Percentiles rank a stretch among this genome's conserved stretches.
Conservation (phyloP, 2,797 vertebrate species). For the Oreochromis grahami region DNA sequence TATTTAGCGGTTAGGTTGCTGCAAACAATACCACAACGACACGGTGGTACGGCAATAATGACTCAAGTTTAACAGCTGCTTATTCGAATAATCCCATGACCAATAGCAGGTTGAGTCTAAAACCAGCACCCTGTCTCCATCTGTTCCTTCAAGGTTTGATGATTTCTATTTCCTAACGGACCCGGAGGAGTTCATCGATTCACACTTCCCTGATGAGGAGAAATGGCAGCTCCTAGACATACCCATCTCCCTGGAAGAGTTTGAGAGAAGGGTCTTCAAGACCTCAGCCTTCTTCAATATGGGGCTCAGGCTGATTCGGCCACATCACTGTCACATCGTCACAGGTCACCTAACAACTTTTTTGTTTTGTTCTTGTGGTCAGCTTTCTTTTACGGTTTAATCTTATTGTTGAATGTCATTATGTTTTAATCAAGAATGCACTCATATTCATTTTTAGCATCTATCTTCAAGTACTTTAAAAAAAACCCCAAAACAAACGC, state of each 20-base stretch:
- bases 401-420: background rate
- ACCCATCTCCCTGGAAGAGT: constrained; percentile 64
- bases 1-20: background rate
- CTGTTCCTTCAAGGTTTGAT: constrained; percentile 69
- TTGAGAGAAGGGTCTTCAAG: constrained; percentile 79
- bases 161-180: constrained; percentile 85
- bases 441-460: background rate
- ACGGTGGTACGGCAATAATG: background rate
- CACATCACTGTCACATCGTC: constrained; percentile 70
- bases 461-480: background rate
- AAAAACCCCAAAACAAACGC: background rate
- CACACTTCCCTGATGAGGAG: constrained; percentile 78
- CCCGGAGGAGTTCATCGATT: constrained; percentile 79
- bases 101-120: constrained; percentile 7
- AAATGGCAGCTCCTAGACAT: constrained; percentile 80
- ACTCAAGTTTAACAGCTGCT: background rate
- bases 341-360: constrained; percentile 63
- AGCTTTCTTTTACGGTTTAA: background rate
- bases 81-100: background rate
- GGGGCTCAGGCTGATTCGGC: constrained; percentile 74
- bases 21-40: background rate
- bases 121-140: constrained; percentile 16
- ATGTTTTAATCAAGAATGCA: background rate
- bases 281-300: constrained; percentile 80
- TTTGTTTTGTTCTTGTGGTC: background rate